Conservation (phyloP, 92 coral and sea anemone species). For the Palythoa caribaeorum region DNA sequence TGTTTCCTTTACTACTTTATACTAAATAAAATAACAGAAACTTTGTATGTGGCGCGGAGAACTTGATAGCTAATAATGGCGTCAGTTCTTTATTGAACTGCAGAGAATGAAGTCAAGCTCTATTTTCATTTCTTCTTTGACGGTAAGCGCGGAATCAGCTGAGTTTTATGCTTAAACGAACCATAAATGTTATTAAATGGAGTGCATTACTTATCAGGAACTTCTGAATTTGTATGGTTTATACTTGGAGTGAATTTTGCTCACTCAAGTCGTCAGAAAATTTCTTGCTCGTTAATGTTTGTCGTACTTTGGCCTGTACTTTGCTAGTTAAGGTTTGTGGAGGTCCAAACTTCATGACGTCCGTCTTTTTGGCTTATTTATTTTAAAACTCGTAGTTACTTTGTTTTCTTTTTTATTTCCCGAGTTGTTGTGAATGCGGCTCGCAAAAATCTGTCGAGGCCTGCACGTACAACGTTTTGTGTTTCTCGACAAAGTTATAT, state of each 20-base stretch:
- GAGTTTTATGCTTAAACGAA: constrained; percentile 11
- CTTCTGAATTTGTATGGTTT: constrained; percentile 3
- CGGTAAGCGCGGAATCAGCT: constrained; percentile 20
- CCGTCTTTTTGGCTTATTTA: constrained; percentile 60
- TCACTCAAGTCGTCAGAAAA: neutral
- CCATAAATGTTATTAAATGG: neutral
- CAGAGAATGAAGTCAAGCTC: constrained; percentile 34
- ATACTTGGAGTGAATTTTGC: neutral
- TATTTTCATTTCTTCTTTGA: neutral
- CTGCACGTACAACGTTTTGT: neutral
- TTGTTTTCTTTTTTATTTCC: neutral
- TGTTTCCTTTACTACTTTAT: neutral
- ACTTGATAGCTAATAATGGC: constrained; percentile 38
- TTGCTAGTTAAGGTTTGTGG: constrained; percentile 2
- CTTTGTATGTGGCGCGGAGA: constrained; percentile 21
- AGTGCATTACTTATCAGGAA: constrained; percentile 2
- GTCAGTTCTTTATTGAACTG: constrained; percentile 30
- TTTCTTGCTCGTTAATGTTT: neutral
- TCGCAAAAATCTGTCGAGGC: constrained; percentile 19
- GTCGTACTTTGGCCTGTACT: constrained; percentile 29
- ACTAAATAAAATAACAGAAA: neutral
- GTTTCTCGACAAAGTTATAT: neutral
- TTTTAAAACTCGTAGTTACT: neutral
- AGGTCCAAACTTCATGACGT: constrained; percentile 46
- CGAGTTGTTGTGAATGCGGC: constrained; percentile 8